Base-by-base conservation (phyloP, 53 echinoderm and acorn worm species). In the Holothuria scabra region DNA sequence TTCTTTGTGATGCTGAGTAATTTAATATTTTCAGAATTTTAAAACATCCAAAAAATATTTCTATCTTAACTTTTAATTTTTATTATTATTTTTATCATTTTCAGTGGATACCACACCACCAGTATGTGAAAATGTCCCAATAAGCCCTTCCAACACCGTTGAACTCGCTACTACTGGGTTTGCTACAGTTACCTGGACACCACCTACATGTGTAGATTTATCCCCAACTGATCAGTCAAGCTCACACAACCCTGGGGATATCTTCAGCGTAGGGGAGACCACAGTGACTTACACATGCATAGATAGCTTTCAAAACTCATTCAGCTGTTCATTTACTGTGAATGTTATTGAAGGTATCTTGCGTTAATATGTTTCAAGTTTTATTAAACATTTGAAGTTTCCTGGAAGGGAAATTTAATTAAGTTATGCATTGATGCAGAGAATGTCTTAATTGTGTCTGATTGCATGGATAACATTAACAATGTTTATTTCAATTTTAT, bases 121-220 rank as follows among this genome's bases (percentile, higher is more conserved):
- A 32, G 30, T 78, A 32, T 78, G 78, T 78, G 58, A 57, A 20
- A 28, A 57, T 78, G 78, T 78, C 26, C 78, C 78, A 57, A n/a
- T 30, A 32, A 78, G 30, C 58, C 22, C 78, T 3, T 26, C 52
- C 22, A 56, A 19, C 48, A 78, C 78, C 2, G 78, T 78, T 1
- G 78, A 78, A 58, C 78, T 78, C 2, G 78, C 49, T 16, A 28
- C 78, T 12, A 56, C 61, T 12, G 48, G 30, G 19, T 31, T 62
- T 6, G 62, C 83, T 35, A 28, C 58, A n/a, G 82, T 88, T 21
- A 22, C 23, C 67, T 91, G 82, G 80, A 26, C 82, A 1, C 81
- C 80, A 60, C 92, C 92, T 18, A 86, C 67, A 49, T 88, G 88
- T 58, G 76, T 85, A 14, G 93, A 92, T 69, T 86, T 89, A 58